Conservation (phyloP, 2,797 vertebrate species). For the Hippoglossus hippoglossus region DNA sequence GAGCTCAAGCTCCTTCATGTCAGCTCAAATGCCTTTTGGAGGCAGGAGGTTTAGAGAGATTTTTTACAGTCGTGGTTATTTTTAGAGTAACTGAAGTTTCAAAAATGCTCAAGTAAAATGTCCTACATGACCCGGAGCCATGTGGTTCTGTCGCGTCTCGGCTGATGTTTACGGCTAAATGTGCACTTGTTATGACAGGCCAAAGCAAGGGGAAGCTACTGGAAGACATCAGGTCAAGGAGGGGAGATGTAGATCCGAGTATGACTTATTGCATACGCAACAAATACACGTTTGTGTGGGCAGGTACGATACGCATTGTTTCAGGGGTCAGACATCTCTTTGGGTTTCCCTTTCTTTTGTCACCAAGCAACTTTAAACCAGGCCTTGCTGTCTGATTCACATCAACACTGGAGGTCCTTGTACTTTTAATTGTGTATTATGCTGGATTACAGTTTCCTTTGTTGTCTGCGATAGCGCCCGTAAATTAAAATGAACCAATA, state of each 20-base stretch:
- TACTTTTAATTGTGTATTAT: not conserved
- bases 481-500: not conserved
- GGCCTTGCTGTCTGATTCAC: constrained; percentile 4
- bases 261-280: constrained; percentile 9
- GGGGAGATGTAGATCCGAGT: constrained; percentile 9
- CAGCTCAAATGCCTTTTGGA: constrained; percentile 16
- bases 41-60: constrained; percentile 34
- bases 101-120: constrained; percentile 4
- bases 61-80: constrained; percentile 32
- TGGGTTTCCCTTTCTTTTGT: constrained; percentile 18
- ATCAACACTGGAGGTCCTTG: constrained; percentile 1
- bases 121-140: constrained; percentile 4
- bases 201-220: constrained; percentile 22
- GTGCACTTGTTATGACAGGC: constrained; percentile 3
- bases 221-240: constrained; percentile 43
- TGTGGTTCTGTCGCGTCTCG: constrained; percentile 6
- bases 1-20: constrained; percentile 35
- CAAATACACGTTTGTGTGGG: constrained; percentile 17
- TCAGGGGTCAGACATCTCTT: constrained; percentile 17
- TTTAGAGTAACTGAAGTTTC: constrained; percentile 10
- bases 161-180: constrained; percentile 37
- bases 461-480: not conserved
- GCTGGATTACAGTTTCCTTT: not conserved
- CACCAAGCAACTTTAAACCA: constrained; percentile 10
- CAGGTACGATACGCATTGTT: constrained; percentile 14